Evolutionary conservation across 2,797 vertebrate species (phyloP).

Genomic region (Tinamus major): DNA sequence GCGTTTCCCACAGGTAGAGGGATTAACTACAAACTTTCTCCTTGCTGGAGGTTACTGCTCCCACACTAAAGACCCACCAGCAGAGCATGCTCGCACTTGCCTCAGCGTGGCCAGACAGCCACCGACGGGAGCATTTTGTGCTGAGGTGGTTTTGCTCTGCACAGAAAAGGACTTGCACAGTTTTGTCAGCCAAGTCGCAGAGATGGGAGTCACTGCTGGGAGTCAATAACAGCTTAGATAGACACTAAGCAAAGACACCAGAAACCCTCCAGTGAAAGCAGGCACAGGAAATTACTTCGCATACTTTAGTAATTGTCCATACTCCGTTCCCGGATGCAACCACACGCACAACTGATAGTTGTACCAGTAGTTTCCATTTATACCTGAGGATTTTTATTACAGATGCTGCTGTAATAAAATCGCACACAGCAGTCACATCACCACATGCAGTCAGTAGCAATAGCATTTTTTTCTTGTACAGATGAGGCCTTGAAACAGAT

Average conservation of each 20-base stretch:
- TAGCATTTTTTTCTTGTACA: not conserved
- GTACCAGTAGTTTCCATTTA: not conserved
- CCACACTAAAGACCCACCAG: not conserved
- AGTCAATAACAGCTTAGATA: not conserved
- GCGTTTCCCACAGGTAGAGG: fast-evolving
- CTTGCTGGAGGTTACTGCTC: not conserved
- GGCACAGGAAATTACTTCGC: not conserved
- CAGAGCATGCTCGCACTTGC: not conserved
- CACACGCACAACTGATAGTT: not conserved
- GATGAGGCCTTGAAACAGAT: not conserved
- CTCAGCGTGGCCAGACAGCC: not conserved
- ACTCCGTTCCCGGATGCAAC: not conserved
- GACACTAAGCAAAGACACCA: not conserved
- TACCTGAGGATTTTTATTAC: not conserved
- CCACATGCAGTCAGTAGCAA: not conserved
- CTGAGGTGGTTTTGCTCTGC: not conserved
- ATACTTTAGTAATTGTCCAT: not conserved
- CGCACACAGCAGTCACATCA: not conserved
- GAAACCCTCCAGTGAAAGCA: not conserved
- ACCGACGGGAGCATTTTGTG: not conserved
- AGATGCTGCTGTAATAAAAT: not conserved
- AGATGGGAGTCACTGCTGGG: not conserved
- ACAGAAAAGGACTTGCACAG: not conserved
- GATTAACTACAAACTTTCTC: not conserved
- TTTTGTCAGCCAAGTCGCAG: not conserved